Evolutionary conservation across 2,888 invertebrate genomes (phyloP), one percentile per base, ranked within the genome.

Genomic region (Hemicrepidius hirtus): DNA sequence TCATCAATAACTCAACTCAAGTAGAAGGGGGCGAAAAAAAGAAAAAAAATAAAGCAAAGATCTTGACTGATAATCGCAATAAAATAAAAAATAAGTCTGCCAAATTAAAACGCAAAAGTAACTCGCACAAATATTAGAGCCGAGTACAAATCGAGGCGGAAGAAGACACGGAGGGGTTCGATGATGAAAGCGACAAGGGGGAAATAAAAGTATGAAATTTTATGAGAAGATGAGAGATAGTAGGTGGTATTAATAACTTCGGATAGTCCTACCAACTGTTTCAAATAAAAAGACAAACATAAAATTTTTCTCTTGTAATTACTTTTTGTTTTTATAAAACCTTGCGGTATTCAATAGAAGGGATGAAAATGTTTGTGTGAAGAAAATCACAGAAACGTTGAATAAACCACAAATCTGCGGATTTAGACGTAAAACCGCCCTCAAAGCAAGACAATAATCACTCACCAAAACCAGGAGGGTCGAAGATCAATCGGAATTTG

Each of bases 1-100:
- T 6, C 32, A 32, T 6, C 40, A 13, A 40, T 13, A 18, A 46
- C 46, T 46, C 46, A 10, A 16, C 9, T 13, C 46, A 16, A 3
- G n/a, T 6, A n/a, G 7, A 21, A 21, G 5, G 49, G 10, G 55
- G 41, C 21, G 64, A 64, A 64, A 64, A 64, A 20, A 46, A 50
- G 49, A 37, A 28, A 20, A 41, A 44, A 53, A 59, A 57, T 67
- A 46, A 57, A 59, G 55, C 41, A n/a, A 13, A 24, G 68, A 68
- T 60, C 68, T 35, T 68, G 60, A 68, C 60, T 60, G 68, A 68
- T 68, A 68, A 68, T 46, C 20, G 68, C 60, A 59, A 68, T 68
- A 68, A 68, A 68, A 67, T 57, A 35, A 24, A 68, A 68, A 68
- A 68, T 46, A 60, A 49, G 50, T 18, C 37, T 68, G n/a, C 49